Evolutionary conservation across 2,113 vertebrate genomes (phyloP).

Genomic region (Nothobranchius kuhntae): DNA sequence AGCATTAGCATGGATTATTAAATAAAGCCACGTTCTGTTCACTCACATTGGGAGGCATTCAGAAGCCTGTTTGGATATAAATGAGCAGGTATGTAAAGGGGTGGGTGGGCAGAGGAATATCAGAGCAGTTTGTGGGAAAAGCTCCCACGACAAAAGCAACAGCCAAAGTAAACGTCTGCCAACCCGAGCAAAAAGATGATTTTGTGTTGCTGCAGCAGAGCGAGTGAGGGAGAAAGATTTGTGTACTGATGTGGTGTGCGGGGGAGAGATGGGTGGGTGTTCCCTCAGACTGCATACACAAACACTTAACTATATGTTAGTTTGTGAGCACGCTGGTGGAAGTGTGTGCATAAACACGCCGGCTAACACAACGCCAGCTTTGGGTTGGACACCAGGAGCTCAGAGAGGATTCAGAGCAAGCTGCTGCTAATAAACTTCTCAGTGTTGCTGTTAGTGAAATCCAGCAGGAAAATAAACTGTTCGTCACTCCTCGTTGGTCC

Average conservation of each 20-base stretch:
- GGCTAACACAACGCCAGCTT: constrained; percentile 58
- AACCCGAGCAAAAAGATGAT: constrained; percentile 68
- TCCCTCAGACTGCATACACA: constrained; percentile 60
- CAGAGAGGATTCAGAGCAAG: no score
- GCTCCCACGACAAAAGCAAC: constrained; percentile 75
- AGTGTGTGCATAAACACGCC: constrained; percentile 69
- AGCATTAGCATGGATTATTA: constrained; percentile 21
- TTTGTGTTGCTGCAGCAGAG: constrained; percentile 58
- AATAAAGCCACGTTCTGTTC: constrained; percentile 68
- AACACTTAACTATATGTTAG: constrained; percentile 73
- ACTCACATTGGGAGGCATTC: constrained; percentile 75
- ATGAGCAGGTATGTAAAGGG: constrained; percentile 52
- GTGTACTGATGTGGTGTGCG: constrained; percentile 48
- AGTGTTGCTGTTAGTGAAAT: constrained; percentile 66
- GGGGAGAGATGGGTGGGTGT: background rate
- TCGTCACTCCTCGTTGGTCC: constrained; percentile 15
- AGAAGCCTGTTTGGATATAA: constrained; percentile 55
- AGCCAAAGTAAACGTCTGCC: constrained; percentile 83
- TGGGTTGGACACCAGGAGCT: constrained; percentile 21
- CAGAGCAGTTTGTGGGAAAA: constrained; percentile 57
- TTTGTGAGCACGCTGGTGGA: constrained; percentile 57
- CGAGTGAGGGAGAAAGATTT: constrained; percentile 38
- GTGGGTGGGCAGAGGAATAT: constrained; percentile 68
- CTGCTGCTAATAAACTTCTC: no score
- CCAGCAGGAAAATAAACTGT: constrained; percentile 74